Conservation (phyloP, 2,113 vertebrate species). For the Phalacrocorax carbo region DNA sequence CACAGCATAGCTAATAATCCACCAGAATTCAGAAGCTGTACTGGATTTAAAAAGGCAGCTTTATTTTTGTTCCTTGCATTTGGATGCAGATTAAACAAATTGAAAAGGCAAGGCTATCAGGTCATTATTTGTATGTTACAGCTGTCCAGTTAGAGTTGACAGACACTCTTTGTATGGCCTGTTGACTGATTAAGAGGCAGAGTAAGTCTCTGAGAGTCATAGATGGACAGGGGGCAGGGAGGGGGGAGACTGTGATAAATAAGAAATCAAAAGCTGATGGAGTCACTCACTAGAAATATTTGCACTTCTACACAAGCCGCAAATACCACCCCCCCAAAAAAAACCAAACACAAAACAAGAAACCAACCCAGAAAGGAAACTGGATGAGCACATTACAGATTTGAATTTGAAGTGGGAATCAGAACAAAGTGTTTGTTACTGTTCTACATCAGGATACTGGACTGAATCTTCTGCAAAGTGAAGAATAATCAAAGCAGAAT, state of each 20-base stretch:
- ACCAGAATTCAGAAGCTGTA: slow-evolving; percentile 63
- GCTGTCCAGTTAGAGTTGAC: slow-evolving; percentile 82
- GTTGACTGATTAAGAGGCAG: slow-evolving; percentile 64
- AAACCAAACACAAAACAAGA: background rate
- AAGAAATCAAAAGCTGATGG: background rate
- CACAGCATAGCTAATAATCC: slow-evolving; percentile 66
- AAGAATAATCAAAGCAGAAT: slow-evolving; percentile 59
- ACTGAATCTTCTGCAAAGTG: background rate
- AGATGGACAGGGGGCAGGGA: background rate
- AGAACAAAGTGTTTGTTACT: background rate
- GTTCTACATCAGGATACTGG: slow-evolving; percentile 1
- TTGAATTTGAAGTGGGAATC: background rate
- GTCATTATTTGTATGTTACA: slow-evolving; percentile 82
- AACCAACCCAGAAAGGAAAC: too few relatives aligned
- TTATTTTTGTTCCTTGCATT: slow-evolving; percentile 78
- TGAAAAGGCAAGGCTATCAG: slow-evolving; percentile 66
- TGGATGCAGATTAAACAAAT: slow-evolving; percentile 82
- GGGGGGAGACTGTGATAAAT: background rate
- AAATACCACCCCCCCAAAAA: background rate
- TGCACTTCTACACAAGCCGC: background rate
- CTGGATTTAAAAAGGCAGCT: slow-evolving; percentile 68
- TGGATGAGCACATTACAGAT: background rate
- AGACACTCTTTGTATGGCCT: slow-evolving; percentile 66
- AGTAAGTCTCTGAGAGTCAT: slow-evolving; percentile 7
- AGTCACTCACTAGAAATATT: background rate